Evolutionary conservation across 1,140 invertebrate genomes (phyloP).

Genomic region (Caenorhabditis inopinata): DNA sequence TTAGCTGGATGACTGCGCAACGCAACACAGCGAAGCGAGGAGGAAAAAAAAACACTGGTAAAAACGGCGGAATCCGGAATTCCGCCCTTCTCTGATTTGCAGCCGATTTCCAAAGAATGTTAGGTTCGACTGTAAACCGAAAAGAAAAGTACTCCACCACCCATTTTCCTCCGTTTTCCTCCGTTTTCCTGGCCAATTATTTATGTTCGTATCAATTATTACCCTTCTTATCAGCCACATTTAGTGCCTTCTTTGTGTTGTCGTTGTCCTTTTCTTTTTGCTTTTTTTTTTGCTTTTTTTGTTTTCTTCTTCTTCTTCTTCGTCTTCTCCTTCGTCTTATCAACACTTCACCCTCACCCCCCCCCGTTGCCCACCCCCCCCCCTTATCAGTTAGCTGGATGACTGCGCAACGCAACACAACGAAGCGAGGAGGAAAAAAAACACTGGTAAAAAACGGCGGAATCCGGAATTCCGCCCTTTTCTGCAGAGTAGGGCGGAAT

Average conservation of each 20-base stretch:
- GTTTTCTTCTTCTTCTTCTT: constrained; percentile 1
- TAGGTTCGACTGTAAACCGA: too few relatives aligned
- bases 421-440: not conserved
- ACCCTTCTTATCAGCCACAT: not conserved
- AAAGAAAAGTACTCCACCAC: not conserved
- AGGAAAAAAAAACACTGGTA: not conserved
- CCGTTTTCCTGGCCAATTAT: not conserved
- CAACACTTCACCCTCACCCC: too few relatives aligned
- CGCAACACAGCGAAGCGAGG: not conserved
- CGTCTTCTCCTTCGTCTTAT: too few relatives aligned
- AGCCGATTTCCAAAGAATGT: too few relatives aligned
- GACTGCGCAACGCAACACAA: not conserved
- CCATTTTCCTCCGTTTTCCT: too few relatives aligned
- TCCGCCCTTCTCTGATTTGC: too few relatives aligned
- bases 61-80: too few relatives aligned
- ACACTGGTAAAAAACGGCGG: not conserved
- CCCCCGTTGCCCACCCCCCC: not conserved
- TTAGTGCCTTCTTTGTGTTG: not conserved
- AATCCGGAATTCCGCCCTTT: too few relatives aligned
- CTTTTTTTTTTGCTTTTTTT: not conserved
- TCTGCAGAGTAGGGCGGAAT: too few relatives aligned
- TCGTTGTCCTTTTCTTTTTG: not conserved
- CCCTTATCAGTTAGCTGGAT: constrained; percentile 18
- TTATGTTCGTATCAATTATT: not conserved
- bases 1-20: not conserved